A percentile compares a stretch with the other conserved stretches of the same genome.
These are phyloP conservation scores for Hemaris fuciformis DNA, from an alignment of 2,888 invertebrate genomes.

Conservation along the genomic window DNA sequence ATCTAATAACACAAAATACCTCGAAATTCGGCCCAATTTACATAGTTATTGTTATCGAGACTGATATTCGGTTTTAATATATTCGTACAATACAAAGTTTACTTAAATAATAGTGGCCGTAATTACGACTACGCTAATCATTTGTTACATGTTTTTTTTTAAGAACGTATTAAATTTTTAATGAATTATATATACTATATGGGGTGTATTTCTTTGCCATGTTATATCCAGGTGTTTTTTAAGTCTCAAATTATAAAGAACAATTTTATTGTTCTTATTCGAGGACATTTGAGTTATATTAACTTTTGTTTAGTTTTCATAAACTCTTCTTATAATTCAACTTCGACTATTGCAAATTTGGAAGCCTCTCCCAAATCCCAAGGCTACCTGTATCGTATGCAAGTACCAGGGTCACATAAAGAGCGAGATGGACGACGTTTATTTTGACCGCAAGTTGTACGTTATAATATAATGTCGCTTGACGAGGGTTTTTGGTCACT, in stretches of 20 bases:
- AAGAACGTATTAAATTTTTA: no score
- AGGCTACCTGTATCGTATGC: slow-evolving; percentile 32
- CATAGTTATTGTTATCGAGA: not conserved
- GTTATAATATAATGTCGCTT: slow-evolving; percentile 51
- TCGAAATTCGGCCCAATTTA: not conserved
- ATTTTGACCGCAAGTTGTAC: slow-evolving; percentile 41
- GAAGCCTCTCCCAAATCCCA: slow-evolving; percentile 7
- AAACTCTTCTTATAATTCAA: not conserved
- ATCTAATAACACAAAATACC: not conserved
- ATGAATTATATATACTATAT: no score
- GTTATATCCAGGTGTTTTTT: no score
- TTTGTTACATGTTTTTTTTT: no score
- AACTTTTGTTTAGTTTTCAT: no score
- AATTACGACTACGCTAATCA: no score
- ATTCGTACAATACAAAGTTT: not conserved
- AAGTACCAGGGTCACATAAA: slow-evolving; percentile 42
- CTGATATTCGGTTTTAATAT: not conserved
- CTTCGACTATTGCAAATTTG: no score
- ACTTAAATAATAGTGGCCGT: no score
- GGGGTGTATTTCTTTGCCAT: no score
- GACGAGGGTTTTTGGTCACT: slow-evolving; percentile 68
- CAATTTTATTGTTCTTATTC: no score
- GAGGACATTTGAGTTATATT: no score
- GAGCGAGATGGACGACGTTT: slow-evolving; percentile 47
- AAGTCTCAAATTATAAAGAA: no score